Conservation (phyloP, 2,888 invertebrate genomes). For the Drosophila testacea region DNA sequence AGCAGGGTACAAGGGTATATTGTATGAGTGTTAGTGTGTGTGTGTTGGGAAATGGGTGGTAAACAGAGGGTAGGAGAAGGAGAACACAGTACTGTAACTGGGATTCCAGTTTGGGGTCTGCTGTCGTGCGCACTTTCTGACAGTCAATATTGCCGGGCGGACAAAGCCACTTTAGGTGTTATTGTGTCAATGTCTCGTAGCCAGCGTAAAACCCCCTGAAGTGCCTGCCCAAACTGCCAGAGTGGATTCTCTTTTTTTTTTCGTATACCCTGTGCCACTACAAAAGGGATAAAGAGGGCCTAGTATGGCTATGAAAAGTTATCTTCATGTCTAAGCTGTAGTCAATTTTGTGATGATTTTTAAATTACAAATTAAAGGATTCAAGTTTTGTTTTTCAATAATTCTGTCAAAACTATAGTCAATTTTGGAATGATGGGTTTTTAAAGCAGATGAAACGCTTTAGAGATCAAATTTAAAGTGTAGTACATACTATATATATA, state of each 20-base stretch:
- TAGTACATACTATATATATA: no score
- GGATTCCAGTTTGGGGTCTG: slow-evolving; percentile 53
- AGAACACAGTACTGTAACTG: slow-evolving; percentile 32
- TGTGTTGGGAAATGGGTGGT: neutral
- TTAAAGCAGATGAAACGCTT: no score
- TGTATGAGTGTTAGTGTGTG: slow-evolving; percentile 1
- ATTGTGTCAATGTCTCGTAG: slow-evolving; percentile 76
- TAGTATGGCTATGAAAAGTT: neutral
- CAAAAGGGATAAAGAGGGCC: neutral
- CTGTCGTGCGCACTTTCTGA: slow-evolving; percentile 77
- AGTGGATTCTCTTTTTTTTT: slow-evolving; percentile 38
- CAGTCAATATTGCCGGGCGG: slow-evolving; percentile 77
- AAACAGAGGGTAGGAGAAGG: neutral
- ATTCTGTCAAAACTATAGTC: no score
- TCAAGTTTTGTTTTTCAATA: no score
- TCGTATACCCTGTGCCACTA: slow-evolving; percentile 26
- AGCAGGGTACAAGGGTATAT: neutral
- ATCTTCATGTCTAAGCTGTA: no score
- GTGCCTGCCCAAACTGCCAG: slow-evolving; percentile 51
- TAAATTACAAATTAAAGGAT: no score
- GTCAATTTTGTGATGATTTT: no score
- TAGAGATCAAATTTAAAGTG: no score
- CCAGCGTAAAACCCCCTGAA: slow-evolving; percentile 43
- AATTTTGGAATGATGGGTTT: no score
- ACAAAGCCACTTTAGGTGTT: slow-evolving; percentile 80